Base-by-base conservation (phyloP, 2,888 invertebrate species). In the Galeruca laticollis region DNA sequence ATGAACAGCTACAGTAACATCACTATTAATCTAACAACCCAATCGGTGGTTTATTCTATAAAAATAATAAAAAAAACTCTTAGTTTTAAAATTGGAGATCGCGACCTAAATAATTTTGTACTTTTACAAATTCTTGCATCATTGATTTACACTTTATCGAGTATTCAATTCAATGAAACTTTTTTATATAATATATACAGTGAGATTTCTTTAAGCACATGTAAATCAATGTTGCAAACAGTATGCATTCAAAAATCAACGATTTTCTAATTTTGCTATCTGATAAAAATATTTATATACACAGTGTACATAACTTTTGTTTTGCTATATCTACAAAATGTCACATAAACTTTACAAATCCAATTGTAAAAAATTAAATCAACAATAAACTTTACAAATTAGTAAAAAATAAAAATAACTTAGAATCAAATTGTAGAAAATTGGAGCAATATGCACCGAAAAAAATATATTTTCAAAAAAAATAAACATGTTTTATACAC, bases 81-180 rank as follows among this genome's bases (percentile, higher is more conserved):
- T 80, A 76, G 75, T 75, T 77, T 77, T 80, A 83, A 80, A 81
- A 82, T 77, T 81, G 82, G 84, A 85, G 84, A 84, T 84, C 84
- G 83, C 81, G 82, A 81, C 82, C 82, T 82, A 83, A 83, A 82
- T 82, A 84, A 84, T 84, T 84, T 84, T 84, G 84, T 84, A 84
- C 84, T 84, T 83, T 83, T 80, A 76, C 77, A 74, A 74, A 60
- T 66, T 70, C 69, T 43, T 71, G 71, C 77, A 74, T 74, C 77
- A 74, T 68, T 72, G 77, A 77, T 60, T 71, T 70, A 75, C 66
- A 20, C 65, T 60, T 57, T 60, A 57, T 57, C 70, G 37, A 56
- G 52, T 73, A 72, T 73, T 70, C 49, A 68, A 18, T 60, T 31
- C 20, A 35, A 47, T 18, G 11, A 13, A 35, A 57, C 35, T 35